A percentile compares a stretch with the other conserved stretches of the same genome.
Conservation (phyloP, 2,797 vertebrate species). For the Micromesistius poutassou region DNA sequence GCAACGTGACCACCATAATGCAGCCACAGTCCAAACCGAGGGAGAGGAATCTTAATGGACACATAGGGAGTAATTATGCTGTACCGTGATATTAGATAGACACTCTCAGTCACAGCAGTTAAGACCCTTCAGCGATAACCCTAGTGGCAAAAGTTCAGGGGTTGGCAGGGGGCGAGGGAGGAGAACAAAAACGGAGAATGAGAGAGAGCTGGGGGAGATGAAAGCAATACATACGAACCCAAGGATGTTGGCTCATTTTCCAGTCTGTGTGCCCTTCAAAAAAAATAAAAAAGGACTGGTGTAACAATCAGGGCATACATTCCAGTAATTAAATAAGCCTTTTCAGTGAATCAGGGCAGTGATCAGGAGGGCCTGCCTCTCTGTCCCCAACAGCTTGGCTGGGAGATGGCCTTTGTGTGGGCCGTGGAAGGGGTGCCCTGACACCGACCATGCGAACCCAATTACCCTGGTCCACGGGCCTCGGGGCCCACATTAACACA, state of each 20-base stretch:
- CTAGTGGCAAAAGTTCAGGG: slow-evolving; percentile 15
- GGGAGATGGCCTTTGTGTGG: slow-evolving; percentile 72
- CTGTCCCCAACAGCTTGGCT: slow-evolving; percentile 66
- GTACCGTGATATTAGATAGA: slow-evolving; percentile 51
- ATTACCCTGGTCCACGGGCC: slow-evolving; percentile 72
- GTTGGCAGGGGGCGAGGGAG: background rate
- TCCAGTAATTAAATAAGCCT: slow-evolving; percentile 67
- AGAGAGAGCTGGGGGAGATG: slow-evolving; percentile 19
- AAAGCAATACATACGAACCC: slow-evolving; percentile 39
- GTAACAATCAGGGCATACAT: slow-evolving; percentile 28
- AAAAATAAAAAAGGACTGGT: slow-evolving; percentile 30
- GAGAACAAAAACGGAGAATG: background rate
- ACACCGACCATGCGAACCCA: slow-evolving; percentile 76
- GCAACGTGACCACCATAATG: slow-evolving; percentile 52
- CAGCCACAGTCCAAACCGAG: slow-evolving; percentile 47
- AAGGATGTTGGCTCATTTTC: slow-evolving; percentile 49
- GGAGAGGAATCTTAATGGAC: slow-evolving; percentile 55
- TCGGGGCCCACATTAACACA: slow-evolving; percentile 68
- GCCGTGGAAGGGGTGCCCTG: slow-evolving; percentile 64
- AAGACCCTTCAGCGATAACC: slow-evolving; percentile 38
- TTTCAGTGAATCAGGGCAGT: slow-evolving; percentile 66
- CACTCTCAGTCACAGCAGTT: slow-evolving; percentile 46
- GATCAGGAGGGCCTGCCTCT: slow-evolving; percentile 61
- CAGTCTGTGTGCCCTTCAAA: slow-evolving; percentile 57
- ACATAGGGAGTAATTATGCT: slow-evolving; percentile 54